Evolutionary conservation across 2,113 vertebrate genomes (phyloP).

Genomic region (Bos taurus): ARS-UCD2.0 NC_037346.1:51164001-51164500

Average conservation of each 20-base stretch:
- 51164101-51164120: neutral
- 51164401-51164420: slow-evolving; percentile 80
- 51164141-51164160: slow-evolving; percentile 93
- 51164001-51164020: rapidly evolving
- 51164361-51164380: slow-evolving; percentile 86
- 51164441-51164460: slow-evolving; percentile 89
- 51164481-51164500: slow-evolving; percentile 82
- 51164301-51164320: slow-evolving; percentile 79
- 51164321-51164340: slow-evolving; percentile 78
- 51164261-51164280: slow-evolving; percentile 79
- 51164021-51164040: rapidly evolving
- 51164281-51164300: slow-evolving; percentile 77
- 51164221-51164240: slow-evolving; percentile 88
- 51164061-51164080: neutral
- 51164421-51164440: slow-evolving; percentile 76
- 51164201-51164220: slow-evolving; percentile 92
- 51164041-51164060: neutral
- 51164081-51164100: neutral
- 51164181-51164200: slow-evolving; percentile 88
- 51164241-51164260: slow-evolving; percentile 82
- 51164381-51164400: slow-evolving; percentile 88
- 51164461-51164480: slow-evolving; percentile 78
- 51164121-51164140: slow-evolving; percentile 82
- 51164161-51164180: slow-evolving; percentile 88
- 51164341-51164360: slow-evolving; percentile 78